Conservation (phyloP, 2,113 vertebrate species). For the Colistium nudipinnis region DNA sequence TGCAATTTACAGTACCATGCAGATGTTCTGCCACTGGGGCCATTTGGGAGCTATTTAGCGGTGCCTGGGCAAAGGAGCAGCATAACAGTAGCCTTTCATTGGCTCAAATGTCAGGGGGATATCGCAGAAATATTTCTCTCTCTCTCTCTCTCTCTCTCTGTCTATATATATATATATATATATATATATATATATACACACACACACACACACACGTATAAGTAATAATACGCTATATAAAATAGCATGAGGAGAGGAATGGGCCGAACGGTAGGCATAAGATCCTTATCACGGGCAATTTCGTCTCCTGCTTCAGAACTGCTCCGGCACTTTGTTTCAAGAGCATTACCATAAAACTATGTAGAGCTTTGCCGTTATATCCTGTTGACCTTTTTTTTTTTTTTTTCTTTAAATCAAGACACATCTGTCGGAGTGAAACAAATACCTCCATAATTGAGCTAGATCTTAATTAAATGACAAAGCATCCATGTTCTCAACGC, state of each 20-base stretch:
- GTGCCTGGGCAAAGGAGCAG: conserved; percentile 41
- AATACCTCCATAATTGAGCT: conserved; percentile 23
- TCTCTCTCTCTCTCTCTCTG: too few species aligned
- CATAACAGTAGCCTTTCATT: conserved; percentile 45
- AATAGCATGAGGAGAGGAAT: conserved; percentile 6
- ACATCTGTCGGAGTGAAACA: conserved; percentile 29
- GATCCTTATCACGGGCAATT: conserved; percentile 43
- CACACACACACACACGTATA: too few species aligned
- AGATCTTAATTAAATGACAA: conserved; percentile 51
- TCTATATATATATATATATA: too few species aligned
- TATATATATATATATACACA: too few species aligned
- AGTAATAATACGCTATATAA: too few species aligned
- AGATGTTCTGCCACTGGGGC: conserved; percentile 53
- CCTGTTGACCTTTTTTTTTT: conserved; percentile 43
- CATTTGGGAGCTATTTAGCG: conserved; percentile 63
- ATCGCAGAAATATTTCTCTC: conserved; percentile 38
- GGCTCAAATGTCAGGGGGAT: conserved; percentile 46
- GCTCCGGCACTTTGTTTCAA: conserved; percentile 4
- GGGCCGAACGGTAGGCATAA: background rate
- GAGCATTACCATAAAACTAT: conserved; percentile 23
- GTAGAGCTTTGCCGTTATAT: conserved; percentile 34
- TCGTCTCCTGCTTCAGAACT: conserved; percentile 14
- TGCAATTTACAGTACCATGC: conserved; percentile 57
- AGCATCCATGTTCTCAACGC: conserved; percentile 21
- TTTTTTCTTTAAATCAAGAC: conserved; percentile 47